These are phyloP conservation scores for Xenopus tropicalis DNA, from an alignment of 2,113 vertebrate species.

Conservation along the genomic window UCB_Xtro_10.0 CM004447.2:25954501-25955000, in stretches of 20 bases:
- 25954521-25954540: no score
- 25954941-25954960: constrained; percentile 30
- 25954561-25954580: no score
- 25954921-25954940: constrained; percentile 31
- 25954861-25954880: constrained; percentile 25
- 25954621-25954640: no score
- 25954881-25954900: constrained; percentile 22
- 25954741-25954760: constrained; percentile 5
- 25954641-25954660: no score
- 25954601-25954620: no score
- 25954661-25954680: no score
- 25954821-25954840: constrained; percentile 9
- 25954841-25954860: constrained; percentile 21
- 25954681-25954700: no score
- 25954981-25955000: no score
- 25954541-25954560: no score
- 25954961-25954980: constrained; percentile 3
- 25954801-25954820: constrained; percentile 4
- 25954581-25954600: no score
- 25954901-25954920: constrained; percentile 17
- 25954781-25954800: constrained; percentile 36
- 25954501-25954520: no score
- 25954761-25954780: not conserved
- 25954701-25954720: constrained; percentile 8
- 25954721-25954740: constrained; percentile 16